These are phyloP conservation scores for Platysteira castanea DNA, from an alignment of 2,113 vertebrate genomes.

Conservation along the genomic window DNA sequence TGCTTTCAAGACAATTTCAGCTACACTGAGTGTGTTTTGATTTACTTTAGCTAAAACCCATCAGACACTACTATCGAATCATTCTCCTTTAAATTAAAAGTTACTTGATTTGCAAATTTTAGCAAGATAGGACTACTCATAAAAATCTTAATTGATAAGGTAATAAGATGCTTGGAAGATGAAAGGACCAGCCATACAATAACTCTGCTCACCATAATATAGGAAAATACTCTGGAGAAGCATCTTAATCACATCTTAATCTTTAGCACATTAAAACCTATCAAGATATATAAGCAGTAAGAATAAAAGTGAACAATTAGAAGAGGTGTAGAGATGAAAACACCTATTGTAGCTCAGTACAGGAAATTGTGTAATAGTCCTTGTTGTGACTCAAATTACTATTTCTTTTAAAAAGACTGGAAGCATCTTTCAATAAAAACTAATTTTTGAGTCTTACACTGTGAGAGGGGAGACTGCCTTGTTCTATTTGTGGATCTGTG, in stretches of 20 bases:
- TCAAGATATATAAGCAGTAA: background rate
- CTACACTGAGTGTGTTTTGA: background rate
- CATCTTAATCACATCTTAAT: too few relatives aligned
- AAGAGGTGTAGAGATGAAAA: background rate
- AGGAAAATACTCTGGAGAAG: background rate
- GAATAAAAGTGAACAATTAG: background rate
- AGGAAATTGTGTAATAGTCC: background rate
- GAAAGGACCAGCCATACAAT: background rate
- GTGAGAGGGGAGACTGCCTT: background rate
- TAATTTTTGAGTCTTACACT: background rate
- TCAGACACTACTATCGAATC: background rate
- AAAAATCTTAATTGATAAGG: slow-evolving; percentile 14
- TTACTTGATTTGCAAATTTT: slow-evolving; percentile 23
- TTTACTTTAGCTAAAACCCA: slow-evolving; percentile 15
- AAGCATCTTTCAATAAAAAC: background rate
- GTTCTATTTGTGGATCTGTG: background rate
- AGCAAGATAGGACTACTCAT: background rate
- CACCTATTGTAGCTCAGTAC: background rate
- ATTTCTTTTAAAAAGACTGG: background rate
- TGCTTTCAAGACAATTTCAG: slow-evolving; percentile 20
- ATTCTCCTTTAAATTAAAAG: background rate
- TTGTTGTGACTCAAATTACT: background rate
- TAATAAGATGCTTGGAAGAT: background rate
- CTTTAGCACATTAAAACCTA: background rate
- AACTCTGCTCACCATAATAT: background rate